Base-by-base conservation (phyloP, 35 echinoderm and acorn worm genomes). In the Diadema setosum region DNA sequence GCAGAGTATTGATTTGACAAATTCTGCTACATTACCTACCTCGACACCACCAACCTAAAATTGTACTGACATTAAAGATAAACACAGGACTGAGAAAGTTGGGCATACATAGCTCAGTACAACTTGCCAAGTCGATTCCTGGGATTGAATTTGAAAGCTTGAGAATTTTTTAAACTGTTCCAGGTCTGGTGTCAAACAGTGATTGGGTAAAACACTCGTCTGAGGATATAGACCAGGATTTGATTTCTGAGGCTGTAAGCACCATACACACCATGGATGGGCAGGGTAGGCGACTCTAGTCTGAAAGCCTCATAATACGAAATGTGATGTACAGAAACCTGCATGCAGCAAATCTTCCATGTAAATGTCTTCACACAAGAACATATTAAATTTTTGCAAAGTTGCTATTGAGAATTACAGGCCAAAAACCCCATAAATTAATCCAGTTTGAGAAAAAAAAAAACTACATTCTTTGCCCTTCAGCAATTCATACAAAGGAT, bases 281-380 rank as follows among this genome's bases (percentile, higher is more conserved):
- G 73, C 73, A 78, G 73, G 44, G 37, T 21, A 43, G 73, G 73
- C 73, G 73, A 78, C 73, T 78, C 73, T 78, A 78, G 73, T 78
- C 73, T 78, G 73, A 78, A 78, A 78, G 73, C 73, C 73, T 78
- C 73, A 78, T 2, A 78, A n/a, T n/a, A n/a, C n/a, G n/a, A n/a
- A n/a, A n/a, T n/a, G n/a, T n/a, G n/a, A n/a, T n/a, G n/a, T n/a
- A n/a, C n/a, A n/a, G n/a, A n/a, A n/a, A n/a, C n/a, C n/a, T n/a
- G n/a, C n/a, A n/a, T n/a, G n/a, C n/a, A n/a, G n/a, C n/a, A n/a
- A n/a, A n/a, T n/a, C n/a, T n/a, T n/a, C n/a, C n/a, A n/a, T n/a
- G n/a, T n/a, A n/a, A n/a, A n/a, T n/a, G n/a, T n/a, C n/a, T n/a
- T n/a, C n/a, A n/a, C n/a, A n/a, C n/a, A n/a, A n/a, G n/a, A n/a